phyloP scores from a whole-genome alignment of 1,140 invertebrate species.

The Caenorhabditis brenneri region DNA sequence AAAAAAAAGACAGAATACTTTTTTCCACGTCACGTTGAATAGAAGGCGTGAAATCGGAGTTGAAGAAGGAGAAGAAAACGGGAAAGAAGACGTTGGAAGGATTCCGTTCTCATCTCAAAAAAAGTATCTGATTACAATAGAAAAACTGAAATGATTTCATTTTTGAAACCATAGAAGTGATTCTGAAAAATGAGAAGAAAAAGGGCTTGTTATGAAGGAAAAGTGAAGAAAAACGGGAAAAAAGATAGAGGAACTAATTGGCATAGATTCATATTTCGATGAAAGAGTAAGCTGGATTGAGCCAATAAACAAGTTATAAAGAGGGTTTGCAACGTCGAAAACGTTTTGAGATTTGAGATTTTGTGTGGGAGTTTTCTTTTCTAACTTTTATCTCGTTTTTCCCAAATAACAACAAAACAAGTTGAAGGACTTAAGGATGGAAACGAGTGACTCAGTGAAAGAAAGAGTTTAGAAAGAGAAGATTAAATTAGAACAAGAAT shows the following conservation, averaged over 20 bases:
- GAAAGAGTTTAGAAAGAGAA: too few relatives aligned
- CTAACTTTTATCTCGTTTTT: too few relatives aligned
- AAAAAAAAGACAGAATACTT: not conserved
- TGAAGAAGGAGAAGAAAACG: too few relatives aligned
- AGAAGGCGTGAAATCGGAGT: conserved; percentile 32
- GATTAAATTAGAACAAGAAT: too few relatives aligned
- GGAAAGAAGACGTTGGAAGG: too few relatives aligned
- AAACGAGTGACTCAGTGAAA: too few relatives aligned
- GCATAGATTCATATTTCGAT: conserved; percentile 32
- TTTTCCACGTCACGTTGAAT: not conserved
- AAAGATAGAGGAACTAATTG: conserved; percentile 11
- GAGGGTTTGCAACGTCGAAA: conserved; percentile 1
- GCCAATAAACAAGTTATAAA: not conserved
- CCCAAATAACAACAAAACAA: too few relatives aligned
- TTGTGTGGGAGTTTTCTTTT: not conserved
- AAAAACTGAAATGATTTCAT: conserved; percentile 12
- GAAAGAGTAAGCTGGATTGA: not conserved
- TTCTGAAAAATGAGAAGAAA: not conserved
- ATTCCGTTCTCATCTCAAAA: not conserved
- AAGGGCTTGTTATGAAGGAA: not conserved
- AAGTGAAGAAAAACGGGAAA: not conserved
- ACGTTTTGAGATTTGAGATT: too few relatives aligned
- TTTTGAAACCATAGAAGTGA: conserved; percentile 6
- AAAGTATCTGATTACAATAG: conserved; percentile 4
- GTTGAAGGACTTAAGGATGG: too few relatives aligned